Percentiles rank a stretch among this genome's conserved stretches.
Conservation (phyloP, 2,113 vertebrate species). For the Raja brachyura region DNA sequence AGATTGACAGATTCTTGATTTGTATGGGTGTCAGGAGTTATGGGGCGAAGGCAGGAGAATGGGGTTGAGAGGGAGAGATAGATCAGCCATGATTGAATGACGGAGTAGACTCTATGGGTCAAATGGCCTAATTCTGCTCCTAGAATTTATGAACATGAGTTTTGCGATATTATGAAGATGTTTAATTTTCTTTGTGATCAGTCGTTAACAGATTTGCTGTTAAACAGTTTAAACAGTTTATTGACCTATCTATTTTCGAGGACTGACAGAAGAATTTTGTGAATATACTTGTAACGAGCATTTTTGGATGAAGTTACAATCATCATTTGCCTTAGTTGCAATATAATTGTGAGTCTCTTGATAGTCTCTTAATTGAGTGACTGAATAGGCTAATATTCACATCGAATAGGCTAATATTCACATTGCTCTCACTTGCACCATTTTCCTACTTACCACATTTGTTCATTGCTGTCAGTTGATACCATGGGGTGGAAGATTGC, state of each 20-base stretch:
- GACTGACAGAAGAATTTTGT: conserved; percentile 10
- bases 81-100: too few species aligned
- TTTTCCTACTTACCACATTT: neutral
- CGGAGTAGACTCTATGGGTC: too few species aligned
- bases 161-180: neutral
- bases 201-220: neutral
- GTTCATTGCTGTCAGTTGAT: neutral
- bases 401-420: neutral
- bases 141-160: too few species aligned
- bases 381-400: neutral
- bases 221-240: neutral
- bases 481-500: too few species aligned
- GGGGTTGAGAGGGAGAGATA: too few species aligned
- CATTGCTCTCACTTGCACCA: neutral
- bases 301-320: neutral
- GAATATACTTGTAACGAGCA: neutral
- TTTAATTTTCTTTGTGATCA: neutral
- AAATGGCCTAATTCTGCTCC: too few species aligned
- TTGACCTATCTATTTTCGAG: neutral
- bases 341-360: neutral
- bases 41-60: too few species aligned
- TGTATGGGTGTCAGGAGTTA: too few species aligned
- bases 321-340: neutral
- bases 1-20: too few species aligned
- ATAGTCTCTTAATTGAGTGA: neutral